Evolutionary conservation across 2,797 vertebrate species (phyloP).

Genomic region (Bovichtus variegatus): DNA sequence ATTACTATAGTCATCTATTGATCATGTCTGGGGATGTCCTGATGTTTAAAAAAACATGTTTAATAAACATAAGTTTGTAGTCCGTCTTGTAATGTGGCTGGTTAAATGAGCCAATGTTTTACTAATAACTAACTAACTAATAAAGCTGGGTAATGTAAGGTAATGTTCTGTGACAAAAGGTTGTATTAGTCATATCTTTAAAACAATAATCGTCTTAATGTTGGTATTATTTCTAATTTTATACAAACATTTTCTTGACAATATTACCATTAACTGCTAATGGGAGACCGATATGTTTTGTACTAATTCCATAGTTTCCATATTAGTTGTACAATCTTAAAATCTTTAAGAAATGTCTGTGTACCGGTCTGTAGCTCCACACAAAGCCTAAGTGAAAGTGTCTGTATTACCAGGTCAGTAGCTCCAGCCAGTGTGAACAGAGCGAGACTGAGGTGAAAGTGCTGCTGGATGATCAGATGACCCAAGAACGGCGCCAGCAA

Average conservation of each 20-base stretch:
- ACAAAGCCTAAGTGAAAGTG: not conserved
- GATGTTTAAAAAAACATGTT: not conserved
- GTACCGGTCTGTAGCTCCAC: not conserved
- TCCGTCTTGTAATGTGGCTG: too few relatives aligned
- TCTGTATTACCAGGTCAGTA: constrained; percentile 91
- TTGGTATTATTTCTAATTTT: not conserved
- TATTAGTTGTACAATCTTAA: not conserved
- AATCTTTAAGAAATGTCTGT: not conserved
- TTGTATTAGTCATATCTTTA: too few relatives aligned
- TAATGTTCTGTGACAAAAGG: not conserved
- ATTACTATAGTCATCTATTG: not conserved
- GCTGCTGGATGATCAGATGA: constrained; percentile 93
- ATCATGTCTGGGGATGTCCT: not conserved
- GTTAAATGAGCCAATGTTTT: not conserved
- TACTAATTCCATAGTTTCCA: not conserved
- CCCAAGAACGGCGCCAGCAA: constrained; percentile 92
- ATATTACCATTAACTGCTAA: not conserved
- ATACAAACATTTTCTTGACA: not conserved
- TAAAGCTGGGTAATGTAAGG: not conserved
- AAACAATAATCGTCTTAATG: not conserved
- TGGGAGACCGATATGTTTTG: not conserved
- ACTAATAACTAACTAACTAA: too few relatives aligned
- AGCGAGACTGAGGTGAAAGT: constrained; percentile 92
- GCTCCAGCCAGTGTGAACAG: constrained; percentile 93
- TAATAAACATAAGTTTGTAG: not conserved